phyloP scores from a whole-genome alignment of 2,797 vertebrate genomes.

The Euphonia xanthogaster region DNA sequence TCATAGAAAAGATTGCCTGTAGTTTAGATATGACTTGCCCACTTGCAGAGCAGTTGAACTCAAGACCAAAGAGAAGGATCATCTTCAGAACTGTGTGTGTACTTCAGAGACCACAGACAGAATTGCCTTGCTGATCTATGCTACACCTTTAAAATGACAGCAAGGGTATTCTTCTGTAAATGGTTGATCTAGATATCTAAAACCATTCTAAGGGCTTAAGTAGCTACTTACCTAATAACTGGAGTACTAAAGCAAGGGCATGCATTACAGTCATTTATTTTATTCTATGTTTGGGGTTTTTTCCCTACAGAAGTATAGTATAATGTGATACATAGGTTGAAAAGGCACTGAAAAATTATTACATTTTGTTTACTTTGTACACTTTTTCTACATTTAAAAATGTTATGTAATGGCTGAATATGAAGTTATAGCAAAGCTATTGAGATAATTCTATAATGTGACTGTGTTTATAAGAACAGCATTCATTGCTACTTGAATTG shows the following conservation, averaged over 20 bases:
- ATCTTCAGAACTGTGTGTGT: accelerated
- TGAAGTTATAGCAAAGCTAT: background rate
- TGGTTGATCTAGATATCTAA: background rate
- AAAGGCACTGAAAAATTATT: background rate
- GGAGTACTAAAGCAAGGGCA: background rate
- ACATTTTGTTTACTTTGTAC: background rate
- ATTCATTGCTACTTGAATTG: background rate
- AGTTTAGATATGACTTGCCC: constrained; percentile 17
- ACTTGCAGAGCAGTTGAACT: background rate
- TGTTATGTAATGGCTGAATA: background rate
- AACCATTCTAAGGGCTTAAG: background rate
- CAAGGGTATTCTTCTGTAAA: background rate
- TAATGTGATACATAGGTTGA: background rate
- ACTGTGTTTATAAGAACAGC: background rate
- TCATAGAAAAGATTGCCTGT: background rate
- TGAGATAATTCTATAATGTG: background rate
- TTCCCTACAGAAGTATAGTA: background rate
- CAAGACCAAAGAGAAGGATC: background rate
- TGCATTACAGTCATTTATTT: background rate
- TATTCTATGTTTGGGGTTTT: accelerated
- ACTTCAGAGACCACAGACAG: background rate
- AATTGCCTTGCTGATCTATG: background rate
- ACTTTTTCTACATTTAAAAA: background rate
- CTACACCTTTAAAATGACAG: background rate
- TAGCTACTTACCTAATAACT: background rate